Evolutionary conservation across 2,797 vertebrate species (phyloP).

Genomic region (Pyrocephalus nanus): DNA sequence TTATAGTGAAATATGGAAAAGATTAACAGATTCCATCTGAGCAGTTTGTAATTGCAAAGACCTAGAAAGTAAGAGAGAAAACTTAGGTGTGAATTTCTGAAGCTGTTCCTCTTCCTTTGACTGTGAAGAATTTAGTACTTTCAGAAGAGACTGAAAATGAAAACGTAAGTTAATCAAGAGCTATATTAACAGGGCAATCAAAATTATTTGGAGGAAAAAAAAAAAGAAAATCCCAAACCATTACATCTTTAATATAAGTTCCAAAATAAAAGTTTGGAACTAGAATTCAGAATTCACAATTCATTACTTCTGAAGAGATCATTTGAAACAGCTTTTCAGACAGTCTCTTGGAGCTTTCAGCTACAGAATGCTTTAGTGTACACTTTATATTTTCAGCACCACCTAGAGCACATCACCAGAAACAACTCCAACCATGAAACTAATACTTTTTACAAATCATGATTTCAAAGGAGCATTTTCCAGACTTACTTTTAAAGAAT

Average conservation of each 20-base stretch:
- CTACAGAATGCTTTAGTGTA: neutral
- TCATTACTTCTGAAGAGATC: neutral
- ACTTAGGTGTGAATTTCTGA: neutral
- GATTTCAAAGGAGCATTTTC: neutral
- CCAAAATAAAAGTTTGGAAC: neutral
- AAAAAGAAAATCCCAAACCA: neutral
- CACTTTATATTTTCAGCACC: conserved; percentile 20
- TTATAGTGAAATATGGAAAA: neutral
- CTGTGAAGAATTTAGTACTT: neutral
- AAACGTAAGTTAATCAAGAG: neutral
- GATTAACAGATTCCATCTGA: neutral
- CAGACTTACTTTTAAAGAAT: neutral
- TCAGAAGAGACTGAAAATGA: neutral
- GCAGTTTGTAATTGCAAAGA: neutral
- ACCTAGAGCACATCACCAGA: conserved; percentile 41
- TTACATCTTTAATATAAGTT: neutral
- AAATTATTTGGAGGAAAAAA: neutral
- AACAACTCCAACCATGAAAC: neutral
- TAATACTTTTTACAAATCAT: neutral
- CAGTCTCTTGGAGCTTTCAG: neutral
- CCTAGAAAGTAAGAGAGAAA: neutral
- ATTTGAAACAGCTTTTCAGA: neutral
- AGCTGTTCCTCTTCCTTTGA: neutral
- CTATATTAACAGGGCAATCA: neutral
- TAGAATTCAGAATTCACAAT: neutral